These are phyloP conservation scores for Drosophila ercepeae DNA, from an alignment of 1,140 invertebrate genomes.

Conservation along the genomic window DNA sequence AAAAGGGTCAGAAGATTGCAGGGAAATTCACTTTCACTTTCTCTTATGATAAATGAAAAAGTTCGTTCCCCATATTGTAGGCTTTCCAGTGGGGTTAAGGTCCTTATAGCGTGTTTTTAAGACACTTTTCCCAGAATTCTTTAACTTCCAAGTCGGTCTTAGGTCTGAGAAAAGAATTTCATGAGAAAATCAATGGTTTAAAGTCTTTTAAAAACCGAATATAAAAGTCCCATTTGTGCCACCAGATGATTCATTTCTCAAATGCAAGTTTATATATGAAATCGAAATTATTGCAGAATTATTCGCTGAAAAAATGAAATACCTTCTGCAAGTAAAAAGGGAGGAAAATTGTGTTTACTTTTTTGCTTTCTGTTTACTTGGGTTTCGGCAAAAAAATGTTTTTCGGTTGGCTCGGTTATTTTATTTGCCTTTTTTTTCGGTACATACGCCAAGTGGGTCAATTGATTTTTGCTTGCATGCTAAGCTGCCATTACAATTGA, in stretches of 20 bases:
- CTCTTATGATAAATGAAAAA: slow-evolving; percentile 58
- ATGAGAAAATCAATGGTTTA: neutral
- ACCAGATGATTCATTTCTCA: neutral
- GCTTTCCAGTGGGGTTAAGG: slow-evolving; percentile 37
- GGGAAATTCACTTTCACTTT: slow-evolving; percentile 37
- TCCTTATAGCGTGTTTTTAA: slow-evolving; percentile 52
- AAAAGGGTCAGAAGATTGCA: neutral
- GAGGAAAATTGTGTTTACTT: neutral
- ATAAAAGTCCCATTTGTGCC: neutral
- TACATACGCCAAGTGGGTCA: slow-evolving; percentile 77
- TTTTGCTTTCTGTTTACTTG: neutral
- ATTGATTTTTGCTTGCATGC: slow-evolving; percentile 76
- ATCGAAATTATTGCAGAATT: neutral
- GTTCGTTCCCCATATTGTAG: slow-evolving; percentile 36
- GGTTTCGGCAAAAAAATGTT: neutral
- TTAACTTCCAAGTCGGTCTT: neutral
- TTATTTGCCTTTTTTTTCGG: slow-evolving; percentile 45
- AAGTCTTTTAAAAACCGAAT: too few relatives aligned
- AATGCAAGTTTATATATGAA: neutral
- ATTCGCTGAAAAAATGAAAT: neutral
- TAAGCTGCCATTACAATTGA: slow-evolving; percentile 70
- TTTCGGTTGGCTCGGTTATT: slow-evolving; percentile 10
- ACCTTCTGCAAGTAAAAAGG: neutral
- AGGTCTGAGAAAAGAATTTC: neutral
- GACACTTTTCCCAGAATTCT: slow-evolving; percentile 18